These are phyloP conservation scores for Callosobruchus maculatus DNA, from an alignment of 2,888 invertebrate genomes.

Conservation along the genomic window DNA sequence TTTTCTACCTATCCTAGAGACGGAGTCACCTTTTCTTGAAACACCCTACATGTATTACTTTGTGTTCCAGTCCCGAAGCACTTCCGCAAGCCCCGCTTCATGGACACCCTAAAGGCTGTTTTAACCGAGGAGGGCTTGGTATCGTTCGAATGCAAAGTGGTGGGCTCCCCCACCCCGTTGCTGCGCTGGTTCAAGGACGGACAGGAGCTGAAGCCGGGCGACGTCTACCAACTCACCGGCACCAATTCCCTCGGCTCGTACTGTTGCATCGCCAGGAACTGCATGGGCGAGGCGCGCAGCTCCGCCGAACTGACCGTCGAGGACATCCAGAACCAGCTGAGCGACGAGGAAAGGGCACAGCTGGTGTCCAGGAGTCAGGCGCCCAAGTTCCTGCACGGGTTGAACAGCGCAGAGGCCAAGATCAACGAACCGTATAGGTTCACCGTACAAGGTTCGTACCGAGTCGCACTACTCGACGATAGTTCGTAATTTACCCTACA, in stretches of 20 bases:
- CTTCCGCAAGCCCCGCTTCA: constrained; percentile 83
- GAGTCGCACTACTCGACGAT: too few relatives aligned
- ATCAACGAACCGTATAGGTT: constrained; percentile 81
- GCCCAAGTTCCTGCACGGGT: constrained; percentile 75
- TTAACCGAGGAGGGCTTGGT: constrained; percentile 88
- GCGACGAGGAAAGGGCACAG: constrained; percentile 79
- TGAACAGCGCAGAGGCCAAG: constrained; percentile 78
- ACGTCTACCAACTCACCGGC: constrained; percentile 87
- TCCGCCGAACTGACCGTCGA: constrained; percentile 84
- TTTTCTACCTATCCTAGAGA: too few relatives aligned
- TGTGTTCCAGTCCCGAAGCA: constrained; percentile 77
- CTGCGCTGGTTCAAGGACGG: constrained; percentile 91
- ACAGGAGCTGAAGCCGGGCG: constrained; percentile 86
- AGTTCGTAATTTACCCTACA: too few relatives aligned
- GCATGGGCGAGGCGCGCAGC: constrained; percentile 87
- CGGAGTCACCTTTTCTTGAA: too few relatives aligned
- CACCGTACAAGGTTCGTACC: constrained; percentile 72
- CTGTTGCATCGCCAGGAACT: constrained; percentile 84
- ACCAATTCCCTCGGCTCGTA: constrained; percentile 87
- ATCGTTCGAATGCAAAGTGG: constrained; percentile 90
- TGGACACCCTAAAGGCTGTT: constrained; percentile 85
- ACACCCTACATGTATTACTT: background rate
- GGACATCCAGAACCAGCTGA: constrained; percentile 85
- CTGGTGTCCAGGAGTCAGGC: constrained; percentile 74
- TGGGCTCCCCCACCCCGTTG: constrained; percentile 84